phyloP scores from a whole-genome alignment of 2,888 invertebrate genomes.

The Daptonema setosum region DNA sequence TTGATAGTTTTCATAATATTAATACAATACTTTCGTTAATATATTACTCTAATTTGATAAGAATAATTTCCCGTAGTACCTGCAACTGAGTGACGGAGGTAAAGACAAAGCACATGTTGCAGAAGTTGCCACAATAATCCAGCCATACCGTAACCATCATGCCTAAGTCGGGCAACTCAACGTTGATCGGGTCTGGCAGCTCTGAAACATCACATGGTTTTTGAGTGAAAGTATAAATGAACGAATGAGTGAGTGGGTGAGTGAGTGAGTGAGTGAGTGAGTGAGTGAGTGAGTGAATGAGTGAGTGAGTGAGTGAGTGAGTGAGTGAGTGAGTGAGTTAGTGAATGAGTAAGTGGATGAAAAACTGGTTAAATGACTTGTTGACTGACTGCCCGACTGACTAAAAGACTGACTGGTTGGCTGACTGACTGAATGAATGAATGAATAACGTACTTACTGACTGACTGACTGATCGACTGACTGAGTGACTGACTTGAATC shows the following conservation, averaged over 20 bases:
- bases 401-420: neutral
- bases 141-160: conserved; percentile 23
- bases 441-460: neutral
- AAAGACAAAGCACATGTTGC: conserved; percentile 24
- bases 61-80: no score
- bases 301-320: neutral
- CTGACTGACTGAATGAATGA: no score
- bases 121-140: conserved; percentile 25
- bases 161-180: conserved; percentile 13
- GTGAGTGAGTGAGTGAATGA: neutral
- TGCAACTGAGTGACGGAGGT: conserved; percentile 15
- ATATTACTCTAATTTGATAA: no score
- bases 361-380: neutral
- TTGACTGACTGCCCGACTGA: no score
- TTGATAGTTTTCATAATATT: no score
- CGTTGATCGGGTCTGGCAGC: conserved; percentile 20
- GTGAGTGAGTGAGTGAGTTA: no score
- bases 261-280: neutral
- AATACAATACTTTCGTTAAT: no score
- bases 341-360: no score
- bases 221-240: neutral
- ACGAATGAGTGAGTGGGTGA: no score
- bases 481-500: no score
- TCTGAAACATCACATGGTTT: conserved; percentile 12
- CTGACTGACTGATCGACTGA: no score